Evolutionary conservation across 2,797 vertebrate species (phyloP).

Genomic region (Phrynocephalus guinanensis): DNA sequence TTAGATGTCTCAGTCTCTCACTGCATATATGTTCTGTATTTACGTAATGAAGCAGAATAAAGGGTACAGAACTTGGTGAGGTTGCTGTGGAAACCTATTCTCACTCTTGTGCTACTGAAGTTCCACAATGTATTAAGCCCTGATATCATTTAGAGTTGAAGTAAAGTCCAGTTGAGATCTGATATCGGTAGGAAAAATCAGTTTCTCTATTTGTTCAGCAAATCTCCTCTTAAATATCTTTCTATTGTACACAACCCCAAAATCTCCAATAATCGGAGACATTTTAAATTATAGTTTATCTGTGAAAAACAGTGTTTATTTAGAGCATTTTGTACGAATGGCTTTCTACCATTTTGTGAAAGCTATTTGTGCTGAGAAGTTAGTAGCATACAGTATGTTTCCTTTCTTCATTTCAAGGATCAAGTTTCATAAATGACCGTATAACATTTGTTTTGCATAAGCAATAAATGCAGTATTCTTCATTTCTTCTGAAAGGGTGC

Average conservation of each 20-base stretch:
- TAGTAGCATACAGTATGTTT: background rate
- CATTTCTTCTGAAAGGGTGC: conserved; percentile 31
- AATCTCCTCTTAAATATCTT: background rate
- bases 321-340: conserved; percentile 39
- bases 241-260: background rate
- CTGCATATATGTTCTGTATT: conserved; percentile 62
- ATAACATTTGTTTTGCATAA: background rate
- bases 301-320: conserved; percentile 19
- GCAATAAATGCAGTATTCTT: conserved; percentile 4
- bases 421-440: background rate
- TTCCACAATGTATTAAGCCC: conserved; percentile 26
- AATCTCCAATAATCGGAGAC: background rate
- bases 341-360: conserved; percentile 43
- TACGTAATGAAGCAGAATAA: conserved; percentile 72
- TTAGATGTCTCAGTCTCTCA: conserved; percentile 46
- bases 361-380: conserved; percentile 49
- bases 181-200: conserved; percentile 13
- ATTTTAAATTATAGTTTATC: background rate
- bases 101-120: conserved; percentile 56
- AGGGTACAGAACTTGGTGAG: conserved; percentile 63
- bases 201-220: background rate
- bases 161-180: conserved; percentile 6
- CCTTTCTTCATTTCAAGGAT: background rate
- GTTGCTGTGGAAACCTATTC: conserved; percentile 76
- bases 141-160: conserved; percentile 43